These are phyloP conservation scores for Drosophila meridionalis DNA, from an alignment of 2,888 invertebrate genomes.

Conservation along the genomic window DNA sequence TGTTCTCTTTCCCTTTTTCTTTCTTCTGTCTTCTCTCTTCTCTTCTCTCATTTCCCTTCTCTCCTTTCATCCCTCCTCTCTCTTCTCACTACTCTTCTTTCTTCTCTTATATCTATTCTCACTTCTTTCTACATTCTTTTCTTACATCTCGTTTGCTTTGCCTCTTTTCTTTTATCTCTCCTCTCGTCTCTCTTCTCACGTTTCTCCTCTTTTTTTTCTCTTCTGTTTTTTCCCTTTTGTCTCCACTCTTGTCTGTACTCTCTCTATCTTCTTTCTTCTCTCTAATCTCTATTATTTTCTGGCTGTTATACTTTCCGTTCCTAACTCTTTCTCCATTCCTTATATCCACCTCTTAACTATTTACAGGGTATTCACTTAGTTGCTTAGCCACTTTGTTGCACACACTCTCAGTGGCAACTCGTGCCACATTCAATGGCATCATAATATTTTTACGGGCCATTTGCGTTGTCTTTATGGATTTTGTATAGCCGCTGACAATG, in stretches of 20 bases:
- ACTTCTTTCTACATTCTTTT: too few relatives aligned
- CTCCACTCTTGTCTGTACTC: neutral
- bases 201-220: neutral
- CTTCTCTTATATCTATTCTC: neutral
- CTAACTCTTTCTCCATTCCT: neutral
- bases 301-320: neutral
- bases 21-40: neutral
- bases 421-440: conserved; percentile 68
- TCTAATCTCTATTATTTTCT: neutral
- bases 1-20: neutral
- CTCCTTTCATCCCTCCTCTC: too few relatives aligned
- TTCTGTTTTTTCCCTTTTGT: neutral
- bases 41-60: neutral
- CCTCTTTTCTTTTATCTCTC: too few relatives aligned
- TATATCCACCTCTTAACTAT: neutral
- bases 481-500: conserved; percentile 59
- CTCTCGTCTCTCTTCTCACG: neutral
- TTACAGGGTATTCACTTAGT: conserved; percentile 17
- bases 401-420: conserved; percentile 13
- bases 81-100: neutral
- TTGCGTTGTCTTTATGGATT: conserved; percentile 74
- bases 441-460: conserved; percentile 80
- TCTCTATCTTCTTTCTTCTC: neutral
- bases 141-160: neutral
- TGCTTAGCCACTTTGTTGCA: conserved; percentile 12